Evolutionary conservation across 2,888 invertebrate genomes (phyloP).

Genomic region (Agapostemon virescens): DNA sequence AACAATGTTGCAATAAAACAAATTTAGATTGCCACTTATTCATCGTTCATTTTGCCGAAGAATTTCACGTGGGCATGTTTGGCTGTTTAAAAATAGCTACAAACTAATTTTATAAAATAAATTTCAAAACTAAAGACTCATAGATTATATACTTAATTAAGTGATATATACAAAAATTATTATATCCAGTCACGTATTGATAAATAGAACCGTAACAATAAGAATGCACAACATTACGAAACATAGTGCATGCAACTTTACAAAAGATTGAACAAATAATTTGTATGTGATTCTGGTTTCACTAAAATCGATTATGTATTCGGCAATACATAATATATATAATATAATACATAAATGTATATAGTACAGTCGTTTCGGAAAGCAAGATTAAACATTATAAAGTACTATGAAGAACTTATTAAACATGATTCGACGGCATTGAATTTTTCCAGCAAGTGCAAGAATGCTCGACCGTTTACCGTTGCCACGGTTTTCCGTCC

Average conservation of each 20-base stretch:
- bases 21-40: background rate
- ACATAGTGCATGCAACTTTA: too few relatives aligned
- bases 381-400: background rate
- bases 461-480: constrained; percentile 21
- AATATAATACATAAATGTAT: background rate
- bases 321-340: background rate
- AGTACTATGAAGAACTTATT: background rate
- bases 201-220: too few relatives aligned
- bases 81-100: too few relatives aligned
- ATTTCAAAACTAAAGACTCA: too few relatives aligned
- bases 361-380: background rate
- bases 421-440: background rate
- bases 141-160: too few relatives aligned
- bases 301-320: background rate
- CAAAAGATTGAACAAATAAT: too few relatives aligned
- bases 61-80: background rate
- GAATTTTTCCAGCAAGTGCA: background rate
- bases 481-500: constrained; percentile 15
- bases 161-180: background rate
- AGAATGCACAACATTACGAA: too few relatives aligned
- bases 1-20: background rate
- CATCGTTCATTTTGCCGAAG: background rate
- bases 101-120: too few relatives aligned
- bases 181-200: too few relatives aligned
- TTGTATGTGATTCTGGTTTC: background rate